Conservation (phyloP, 2,797 vertebrate species). For the Pangasius krempfi region DNA sequence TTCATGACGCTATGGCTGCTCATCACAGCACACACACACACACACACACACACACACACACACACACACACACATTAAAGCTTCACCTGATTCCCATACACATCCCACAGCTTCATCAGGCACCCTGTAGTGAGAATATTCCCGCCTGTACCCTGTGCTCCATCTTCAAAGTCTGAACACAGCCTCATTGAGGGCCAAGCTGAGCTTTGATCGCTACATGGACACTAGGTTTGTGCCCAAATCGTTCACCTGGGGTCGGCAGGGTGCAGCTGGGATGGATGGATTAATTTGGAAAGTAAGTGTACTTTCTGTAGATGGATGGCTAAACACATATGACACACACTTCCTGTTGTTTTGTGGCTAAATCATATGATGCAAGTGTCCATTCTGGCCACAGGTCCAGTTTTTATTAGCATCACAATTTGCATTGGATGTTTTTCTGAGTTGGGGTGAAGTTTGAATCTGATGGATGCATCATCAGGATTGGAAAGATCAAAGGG, state of each 20-base stretch:
- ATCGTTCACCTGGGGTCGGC: conserved; percentile 49
- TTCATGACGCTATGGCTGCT: not conserved
- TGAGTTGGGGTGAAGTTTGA: not conserved
- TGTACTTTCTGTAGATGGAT: conserved; percentile 52
- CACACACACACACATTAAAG: not conserved
- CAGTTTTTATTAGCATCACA: not conserved
- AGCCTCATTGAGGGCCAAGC: conserved; percentile 44
- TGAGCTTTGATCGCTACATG: conserved; percentile 51
- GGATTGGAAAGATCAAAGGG: not conserved
- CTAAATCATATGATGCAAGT: conserved; percentile 44
- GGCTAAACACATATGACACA: conserved; percentile 46
- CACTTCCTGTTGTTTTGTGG: conserved; percentile 46
- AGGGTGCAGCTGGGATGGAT: conserved; percentile 59
- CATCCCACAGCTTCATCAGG: conserved; percentile 25
- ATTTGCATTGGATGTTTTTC: not conserved
- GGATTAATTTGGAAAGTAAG: conserved; percentile 31
- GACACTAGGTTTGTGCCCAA: conserved; percentile 50
- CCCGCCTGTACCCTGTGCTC: conserved; percentile 29
- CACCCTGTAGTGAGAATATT: conserved; percentile 31
- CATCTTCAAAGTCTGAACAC: conserved; percentile 54
- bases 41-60: conserved; percentile 4
- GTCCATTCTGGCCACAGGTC: not conserved
- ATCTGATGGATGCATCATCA: not conserved
- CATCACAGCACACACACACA: conserved; percentile 5
- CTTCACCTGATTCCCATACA: conserved; percentile 19